Percentiles rank a stretch among this genome's conserved stretches.
Evolutionary conservation across 1,140 invertebrate species (phyloP).

Genomic region (Ceratitis capitata): DNA sequence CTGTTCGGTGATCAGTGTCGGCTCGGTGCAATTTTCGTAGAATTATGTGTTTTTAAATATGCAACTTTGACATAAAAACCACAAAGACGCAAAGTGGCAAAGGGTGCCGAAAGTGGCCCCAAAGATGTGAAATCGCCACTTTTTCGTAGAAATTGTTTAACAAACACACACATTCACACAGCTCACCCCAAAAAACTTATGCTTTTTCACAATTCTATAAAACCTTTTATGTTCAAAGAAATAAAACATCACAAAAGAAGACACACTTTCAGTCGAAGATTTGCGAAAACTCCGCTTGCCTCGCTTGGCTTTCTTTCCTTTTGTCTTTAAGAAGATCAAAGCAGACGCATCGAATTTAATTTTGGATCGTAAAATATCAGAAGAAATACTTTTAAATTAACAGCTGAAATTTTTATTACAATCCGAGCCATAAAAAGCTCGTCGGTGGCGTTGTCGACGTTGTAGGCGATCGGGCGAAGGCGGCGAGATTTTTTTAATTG

Average conservation of each 20-base stretch:
- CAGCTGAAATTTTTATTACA: constrained; percentile 35
- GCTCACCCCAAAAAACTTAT: not conserved
- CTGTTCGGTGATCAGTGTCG: constrained; percentile 30
- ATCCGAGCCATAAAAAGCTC: constrained; percentile 4
- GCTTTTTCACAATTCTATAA: not conserved
- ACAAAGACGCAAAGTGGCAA: too few relatives aligned
- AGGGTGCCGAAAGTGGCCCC: too few relatives aligned
- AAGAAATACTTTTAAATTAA: constrained; percentile 37
- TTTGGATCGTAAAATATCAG: constrained; percentile 9
- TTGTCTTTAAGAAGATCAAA: not conserved
- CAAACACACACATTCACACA: not conserved
- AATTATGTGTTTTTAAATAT: constrained; percentile 39
- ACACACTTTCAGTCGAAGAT: not conserved
- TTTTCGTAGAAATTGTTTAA: constrained; percentile 12
- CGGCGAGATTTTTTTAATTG: constrained; percentile 26
- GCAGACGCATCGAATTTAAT: not conserved
- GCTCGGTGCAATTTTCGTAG: constrained; percentile 26
- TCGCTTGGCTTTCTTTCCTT: too few relatives aligned
- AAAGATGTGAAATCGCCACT: not conserved
- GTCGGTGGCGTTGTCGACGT: too few relatives aligned
- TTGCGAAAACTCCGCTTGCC: not conserved
- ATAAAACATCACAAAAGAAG: not conserved
- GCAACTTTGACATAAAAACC: constrained; percentile 33
- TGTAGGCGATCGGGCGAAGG: not conserved
- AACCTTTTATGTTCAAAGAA: not conserved